Evolutionary conservation across 2,113 vertebrate genomes (phyloP), one percentile per base, ranked within the genome.

Genomic region (Periophthalmodon schlosseri): DNA sequence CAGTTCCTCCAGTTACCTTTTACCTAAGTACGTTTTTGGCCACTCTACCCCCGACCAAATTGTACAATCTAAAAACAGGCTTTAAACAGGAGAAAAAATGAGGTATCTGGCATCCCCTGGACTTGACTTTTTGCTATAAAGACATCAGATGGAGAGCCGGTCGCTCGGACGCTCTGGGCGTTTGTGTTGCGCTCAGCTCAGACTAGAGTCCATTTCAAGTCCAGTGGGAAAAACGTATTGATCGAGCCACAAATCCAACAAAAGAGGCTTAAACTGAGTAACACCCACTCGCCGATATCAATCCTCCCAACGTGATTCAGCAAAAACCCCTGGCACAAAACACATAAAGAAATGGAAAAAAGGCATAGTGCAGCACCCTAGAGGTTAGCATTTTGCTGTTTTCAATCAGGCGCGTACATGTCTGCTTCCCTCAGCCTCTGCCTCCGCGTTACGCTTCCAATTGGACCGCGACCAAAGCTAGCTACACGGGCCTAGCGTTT

Each of bases 181-280:
- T 69, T 52, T 58, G 63, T 77, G 78, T 75, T 81, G 67, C 65
- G 9, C 78, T 82, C 80, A 75, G 75, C 77, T 83, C 74, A 76
- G 70, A 63, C 72, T 77, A 76, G 73, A 72, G 78, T 78, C 81
- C 76, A 76, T 83, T 83, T 70, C 72, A 69, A 73, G 69, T 86
- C 83, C 67, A 84, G 85, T 81, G 86, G 76, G 76, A 81, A 72
- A 14, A 28, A 24, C 34, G 44, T 80, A 90, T 85, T 82, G 87
- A 92, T 86, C 79, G 68, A 80, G 72, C 76, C 78, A 82, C 83
- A 89, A 86, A 89, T 87, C 83, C 79, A 79, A 87, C 89, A 87
- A 85, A 88, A 84, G 72, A 50, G 64, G 71, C 69, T 90, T 86
- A 82, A 84, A 86, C 69, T 69, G 77, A 87, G 73, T 67, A 81